A percentile compares a stretch with the other conserved stretches of the same genome.
Evolutionary conservation across 1,140 invertebrate species (phyloP).

Genomic region (Platorchestia sp.): DNA sequence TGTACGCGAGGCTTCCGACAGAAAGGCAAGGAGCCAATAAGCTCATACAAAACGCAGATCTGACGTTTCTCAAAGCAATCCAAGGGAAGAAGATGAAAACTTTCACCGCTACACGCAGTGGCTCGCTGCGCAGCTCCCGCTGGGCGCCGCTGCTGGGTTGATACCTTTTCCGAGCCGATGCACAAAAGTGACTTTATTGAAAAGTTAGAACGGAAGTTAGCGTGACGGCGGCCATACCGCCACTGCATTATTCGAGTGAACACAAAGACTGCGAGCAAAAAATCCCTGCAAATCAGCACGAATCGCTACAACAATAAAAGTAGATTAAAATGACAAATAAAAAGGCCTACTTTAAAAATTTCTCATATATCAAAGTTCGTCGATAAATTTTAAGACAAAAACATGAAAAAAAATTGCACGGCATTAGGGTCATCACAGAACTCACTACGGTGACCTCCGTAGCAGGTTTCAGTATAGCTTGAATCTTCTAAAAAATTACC

Average conservation of each 20-base stretch:
- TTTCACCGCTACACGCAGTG: neutral
- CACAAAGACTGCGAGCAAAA: neutral
- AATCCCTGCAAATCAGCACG: neutral
- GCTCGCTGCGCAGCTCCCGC: neutral
- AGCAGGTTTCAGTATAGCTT: too few species aligned
- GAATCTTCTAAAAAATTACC: too few species aligned
- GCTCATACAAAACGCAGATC: neutral
- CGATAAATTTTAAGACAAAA: too few species aligned
- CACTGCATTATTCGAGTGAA: neutral
- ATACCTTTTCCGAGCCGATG: neutral
- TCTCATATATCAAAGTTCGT: too few species aligned
- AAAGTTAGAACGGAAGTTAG: neutral
- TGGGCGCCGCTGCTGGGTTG: neutral
- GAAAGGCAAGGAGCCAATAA: neutral
- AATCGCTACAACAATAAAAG: neutral
- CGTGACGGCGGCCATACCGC: neutral
- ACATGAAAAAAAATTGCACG: too few species aligned
- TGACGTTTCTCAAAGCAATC: neutral
- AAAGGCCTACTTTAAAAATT: too few species aligned
- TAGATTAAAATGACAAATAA: neutral
- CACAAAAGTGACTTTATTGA: neutral
- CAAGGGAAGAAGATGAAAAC: neutral
- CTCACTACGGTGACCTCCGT: too few species aligned
- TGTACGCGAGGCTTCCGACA: neutral
- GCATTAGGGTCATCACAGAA: too few species aligned